Evolutionary conservation across 2,113 vertebrate species (phyloP).

Genomic region (Oncorhynchus mykiss): DNA sequence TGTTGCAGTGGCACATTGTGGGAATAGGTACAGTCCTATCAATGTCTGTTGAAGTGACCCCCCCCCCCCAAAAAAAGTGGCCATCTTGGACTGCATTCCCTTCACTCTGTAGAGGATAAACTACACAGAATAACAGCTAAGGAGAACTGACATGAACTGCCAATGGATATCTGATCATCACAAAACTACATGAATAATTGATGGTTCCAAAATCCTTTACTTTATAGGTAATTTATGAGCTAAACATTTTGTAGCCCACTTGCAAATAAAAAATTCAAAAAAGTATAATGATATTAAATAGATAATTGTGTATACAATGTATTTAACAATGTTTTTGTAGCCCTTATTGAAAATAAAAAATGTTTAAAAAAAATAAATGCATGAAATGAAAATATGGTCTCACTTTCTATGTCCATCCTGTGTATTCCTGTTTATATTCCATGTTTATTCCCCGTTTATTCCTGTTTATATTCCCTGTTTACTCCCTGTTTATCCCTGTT

Average conservation of each 20-base stretch:
- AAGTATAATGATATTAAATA: constrained; percentile 21
- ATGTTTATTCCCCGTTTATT: too few species aligned
- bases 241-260: constrained; percentile 43
- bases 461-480: too few species aligned
- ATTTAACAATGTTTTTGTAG: constrained; percentile 38
- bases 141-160: neutral
- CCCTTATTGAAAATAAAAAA: too few species aligned
- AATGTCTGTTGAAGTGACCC: neutral
- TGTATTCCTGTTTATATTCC: too few species aligned
- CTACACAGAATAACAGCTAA: too few species aligned
- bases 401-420: too few species aligned
- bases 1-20: too few species aligned
- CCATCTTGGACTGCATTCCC: neutral
- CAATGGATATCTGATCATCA: neutral
- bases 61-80: too few species aligned
- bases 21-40: too few species aligned
- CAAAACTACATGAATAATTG: constrained; percentile 17
- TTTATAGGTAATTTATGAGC: neutral
- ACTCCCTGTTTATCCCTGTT: too few species aligned
- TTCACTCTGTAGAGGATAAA: neutral
- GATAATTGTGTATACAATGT: constrained; percentile 21
- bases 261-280: constrained; percentile 55
- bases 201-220: too few species aligned
- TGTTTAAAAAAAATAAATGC: constrained; percentile 41
- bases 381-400: neutral